Evolutionary conservation across 2,113 vertebrate genomes (phyloP), one percentile per base, ranked within the genome.

Genomic region (Nematolebias whitei): DNA sequence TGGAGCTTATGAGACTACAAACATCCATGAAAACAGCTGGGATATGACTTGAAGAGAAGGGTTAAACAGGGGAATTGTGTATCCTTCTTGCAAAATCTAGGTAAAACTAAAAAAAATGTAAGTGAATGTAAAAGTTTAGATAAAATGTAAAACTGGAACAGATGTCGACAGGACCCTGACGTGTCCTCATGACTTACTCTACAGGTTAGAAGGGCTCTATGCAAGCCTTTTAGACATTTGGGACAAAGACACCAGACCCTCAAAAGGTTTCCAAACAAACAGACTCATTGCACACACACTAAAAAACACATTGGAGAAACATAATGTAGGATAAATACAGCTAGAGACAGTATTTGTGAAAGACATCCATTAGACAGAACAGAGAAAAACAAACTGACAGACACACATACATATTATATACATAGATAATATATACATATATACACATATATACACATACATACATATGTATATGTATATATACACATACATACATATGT

Each of bases 161-260:
- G 35, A 56, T 44, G 61, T 53, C 44, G 12, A 41, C 23, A 43
- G 40, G 51, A 44, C 16, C 26, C 53, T 51, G 49, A 32, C 18
- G 29, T 13, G 2, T 44, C 24, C 18, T 51, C 16, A 12, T 39
- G 4, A 10, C 22, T 11, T 51, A 8, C 20, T 6, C 44, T 74
- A 40, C 29, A 53, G 12, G 29, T 53, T 12, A 35, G 16, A n/a
- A 14, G 59, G 10, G 11, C 1, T 45, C 12, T 58, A 50, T 71
- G 62, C 69, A 71, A 41, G 63, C 38, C 71, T 52, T 64, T 65
- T 39, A 64, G 71, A 79, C 68, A 69, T 69, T 74, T 55, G 54
- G 76, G 11, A 41, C 41, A 67, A 18, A 69, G 47, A 74, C 54
- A 48, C 44, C 52, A 76, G 68, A 59, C 51, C 67, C 52, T 66